Evolutionary conservation across 2,113 vertebrate species (phyloP).

Genomic region (Vidua macroura): DNA sequence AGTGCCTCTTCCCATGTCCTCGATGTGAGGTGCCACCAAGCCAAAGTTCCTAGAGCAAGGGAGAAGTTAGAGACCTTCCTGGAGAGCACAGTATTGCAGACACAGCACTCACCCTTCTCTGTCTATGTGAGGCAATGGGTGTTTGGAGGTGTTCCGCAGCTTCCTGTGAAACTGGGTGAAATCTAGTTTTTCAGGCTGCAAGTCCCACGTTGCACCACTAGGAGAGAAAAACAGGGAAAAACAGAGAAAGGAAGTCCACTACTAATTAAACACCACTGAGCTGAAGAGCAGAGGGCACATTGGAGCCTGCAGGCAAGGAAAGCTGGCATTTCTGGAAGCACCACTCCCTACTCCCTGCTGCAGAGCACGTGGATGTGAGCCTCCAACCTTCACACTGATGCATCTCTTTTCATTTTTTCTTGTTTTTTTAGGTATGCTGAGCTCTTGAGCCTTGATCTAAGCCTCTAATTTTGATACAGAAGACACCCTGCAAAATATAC

Average conservation of each 20-base stretch:
- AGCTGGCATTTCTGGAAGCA: neutral
- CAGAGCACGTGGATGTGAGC: accelerated
- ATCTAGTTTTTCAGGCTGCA: conserved; percentile 96
- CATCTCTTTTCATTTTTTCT: neutral
- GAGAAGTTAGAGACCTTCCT: neutral
- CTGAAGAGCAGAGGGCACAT: neutral
- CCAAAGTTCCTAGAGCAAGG: neutral
- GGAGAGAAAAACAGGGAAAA: conserved; percentile 14
- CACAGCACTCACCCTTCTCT: conserved; percentile 85
- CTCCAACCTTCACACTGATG: neutral
- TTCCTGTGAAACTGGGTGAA: conserved; percentile 93
- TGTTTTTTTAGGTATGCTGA: neutral
- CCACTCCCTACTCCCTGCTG: neutral
- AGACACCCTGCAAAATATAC: neutral
- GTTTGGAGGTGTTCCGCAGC: conserved; percentile 84
- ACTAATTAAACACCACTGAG: neutral
- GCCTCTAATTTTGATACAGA: neutral
- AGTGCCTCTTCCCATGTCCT: neutral
- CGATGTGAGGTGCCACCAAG: accelerated
- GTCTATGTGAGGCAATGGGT: conserved; percentile 88
- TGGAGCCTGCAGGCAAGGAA: neutral
- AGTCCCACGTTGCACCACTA: conserved; percentile 93
- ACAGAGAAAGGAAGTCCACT: neutral
- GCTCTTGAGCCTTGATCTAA: neutral
- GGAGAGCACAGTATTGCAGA: neutral